phyloP scores from a whole-genome alignment of 2,888 invertebrate species.

The Rhingia campestris region DNA sequence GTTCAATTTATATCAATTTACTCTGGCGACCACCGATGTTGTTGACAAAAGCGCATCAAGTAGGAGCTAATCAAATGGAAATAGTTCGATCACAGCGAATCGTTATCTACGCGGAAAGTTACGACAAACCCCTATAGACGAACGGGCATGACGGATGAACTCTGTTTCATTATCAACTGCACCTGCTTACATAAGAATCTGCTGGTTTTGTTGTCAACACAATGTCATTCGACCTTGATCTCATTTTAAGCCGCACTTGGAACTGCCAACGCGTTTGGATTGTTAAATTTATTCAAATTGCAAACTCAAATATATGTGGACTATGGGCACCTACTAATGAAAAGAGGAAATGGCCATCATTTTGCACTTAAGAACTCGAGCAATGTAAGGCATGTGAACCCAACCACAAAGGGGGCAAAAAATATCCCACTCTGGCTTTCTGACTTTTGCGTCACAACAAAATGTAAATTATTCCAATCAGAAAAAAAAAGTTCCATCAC shows the following conservation, averaged over 20 bases:
- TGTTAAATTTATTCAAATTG: slow-evolving; percentile 12
- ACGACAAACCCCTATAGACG: background rate
- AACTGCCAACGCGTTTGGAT: background rate
- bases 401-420: too few species aligned
- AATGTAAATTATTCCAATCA: background rate
- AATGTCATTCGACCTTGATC: background rate
- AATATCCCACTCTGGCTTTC: background rate
- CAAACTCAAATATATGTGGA: background rate
- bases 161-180: slow-evolving; percentile 17
- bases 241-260: background rate
- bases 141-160: slow-evolving; percentile 6
- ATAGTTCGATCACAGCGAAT: slow-evolving; percentile 21
- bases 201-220: slow-evolving; percentile 1
- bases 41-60: slow-evolving; percentile 5
- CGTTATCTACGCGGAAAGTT: slow-evolving; percentile 35
- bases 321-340: background rate
- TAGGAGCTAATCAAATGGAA: background rate
- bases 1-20: slow-evolving; percentile 52
- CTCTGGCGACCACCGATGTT: background rate
- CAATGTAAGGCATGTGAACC: too few species aligned
- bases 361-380: slow-evolving; percentile 9
- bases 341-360: slow-evolving; percentile 26
- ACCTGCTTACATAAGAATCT: background rate
- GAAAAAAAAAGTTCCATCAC: slow-evolving; percentile 15
- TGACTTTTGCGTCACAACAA: slow-evolving; percentile 14